A percentile compares a stretch with the other conserved stretches of the same genome.
These are phyloP conservation scores for Drosophila subpulchrella DNA, from an alignment of 1,140 invertebrate species.

Conservation along the genomic window DNA sequence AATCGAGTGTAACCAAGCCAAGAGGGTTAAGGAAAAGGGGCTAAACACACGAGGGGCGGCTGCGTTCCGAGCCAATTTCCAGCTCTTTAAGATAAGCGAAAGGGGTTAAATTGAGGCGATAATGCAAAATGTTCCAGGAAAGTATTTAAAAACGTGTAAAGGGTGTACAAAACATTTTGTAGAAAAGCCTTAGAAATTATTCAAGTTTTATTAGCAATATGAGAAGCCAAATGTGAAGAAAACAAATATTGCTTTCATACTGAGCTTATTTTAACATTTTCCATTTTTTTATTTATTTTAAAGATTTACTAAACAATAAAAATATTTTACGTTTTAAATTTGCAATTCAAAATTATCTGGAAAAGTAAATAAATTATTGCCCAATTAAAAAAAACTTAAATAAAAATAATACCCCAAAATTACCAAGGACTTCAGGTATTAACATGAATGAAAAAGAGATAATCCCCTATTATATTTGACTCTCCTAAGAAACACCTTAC, in stretches of 20 bases:
- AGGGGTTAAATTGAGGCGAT: conserved; percentile 5
- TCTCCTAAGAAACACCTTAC: neutral
- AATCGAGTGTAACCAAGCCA: conserved; percentile 49
- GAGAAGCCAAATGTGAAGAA: too few relatives aligned
- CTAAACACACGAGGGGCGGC: conserved; percentile 5
- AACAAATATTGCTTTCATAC: too few relatives aligned
- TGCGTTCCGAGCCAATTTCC: conserved; percentile 22
- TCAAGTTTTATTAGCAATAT: too few relatives aligned
- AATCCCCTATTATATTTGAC: neutral
- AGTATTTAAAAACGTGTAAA: neutral
- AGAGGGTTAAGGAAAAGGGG: conserved; percentile 12
- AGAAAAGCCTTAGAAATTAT: too few relatives aligned
- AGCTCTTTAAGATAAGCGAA: conserved; percentile 24
- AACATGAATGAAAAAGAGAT: neutral
- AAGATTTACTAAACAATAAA: too few relatives aligned
- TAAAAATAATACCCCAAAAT: too few relatives aligned
- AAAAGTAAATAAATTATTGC: neutral
- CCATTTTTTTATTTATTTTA: too few relatives aligned
- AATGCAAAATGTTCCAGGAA: neutral
- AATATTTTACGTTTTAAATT: too few relatives aligned
- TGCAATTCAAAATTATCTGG: neutral
- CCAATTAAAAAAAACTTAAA: too few relatives aligned
- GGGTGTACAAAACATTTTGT: neutral
- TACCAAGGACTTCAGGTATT: too few relatives aligned
- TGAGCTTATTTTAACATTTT: too few relatives aligned